These are phyloP conservation scores for Nixonia krombeini DNA, from an alignment of 1,140 invertebrate genomes.

Conservation along the genomic window DNA sequence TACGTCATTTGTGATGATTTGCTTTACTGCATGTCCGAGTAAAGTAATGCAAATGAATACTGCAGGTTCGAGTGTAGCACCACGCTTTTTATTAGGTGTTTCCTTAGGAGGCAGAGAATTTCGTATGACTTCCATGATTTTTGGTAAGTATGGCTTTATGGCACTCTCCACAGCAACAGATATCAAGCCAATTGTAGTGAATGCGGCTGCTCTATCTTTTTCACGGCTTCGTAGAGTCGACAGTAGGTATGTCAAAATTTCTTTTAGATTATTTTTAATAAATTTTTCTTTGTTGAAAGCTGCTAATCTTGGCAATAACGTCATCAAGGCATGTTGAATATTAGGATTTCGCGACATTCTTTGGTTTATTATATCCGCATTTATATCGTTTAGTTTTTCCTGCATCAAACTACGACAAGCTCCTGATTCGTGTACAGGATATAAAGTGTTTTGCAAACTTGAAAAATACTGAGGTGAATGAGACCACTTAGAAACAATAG, in stretches of 20 bases:
- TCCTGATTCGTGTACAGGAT: conserved; percentile 84
- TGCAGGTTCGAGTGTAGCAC: conserved; percentile 83
- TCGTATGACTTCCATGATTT: conserved; percentile 91
- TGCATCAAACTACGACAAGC: conserved; percentile 87
- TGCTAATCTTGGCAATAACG: conserved; percentile 93
- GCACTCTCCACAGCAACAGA: conserved; percentile 90
- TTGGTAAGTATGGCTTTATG: conserved; percentile 84
- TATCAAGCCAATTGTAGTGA: conserved; percentile 91
- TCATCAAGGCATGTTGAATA: conserved; percentile 90
- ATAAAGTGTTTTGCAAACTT: conserved; percentile 52
- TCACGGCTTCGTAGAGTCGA: conserved; percentile 82
- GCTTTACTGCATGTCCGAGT: conserved; percentile 87
- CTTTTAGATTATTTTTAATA: conserved; percentile 81
- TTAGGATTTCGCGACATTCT: conserved; percentile 81
- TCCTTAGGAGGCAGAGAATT: conserved; percentile 86
- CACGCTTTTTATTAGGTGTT: conserved; percentile 79
- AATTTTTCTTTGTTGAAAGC: conserved; percentile 92
- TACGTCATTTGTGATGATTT: conserved; percentile 83
- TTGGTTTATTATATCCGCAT: conserved; percentile 84
- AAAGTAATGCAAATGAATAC: conserved; percentile 97
- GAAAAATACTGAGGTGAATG: conserved; percentile 52
- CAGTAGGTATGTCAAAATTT: conserved; percentile 85
- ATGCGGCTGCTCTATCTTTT: conserved; percentile 87
- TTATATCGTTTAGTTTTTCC: conserved; percentile 89
- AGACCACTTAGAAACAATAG: conserved; percentile 73